Evolutionary conservation across 2,797 vertebrate species (phyloP), one percentile per base, ranked within the genome.

Genomic region (Nyctalus aviator): DNA sequence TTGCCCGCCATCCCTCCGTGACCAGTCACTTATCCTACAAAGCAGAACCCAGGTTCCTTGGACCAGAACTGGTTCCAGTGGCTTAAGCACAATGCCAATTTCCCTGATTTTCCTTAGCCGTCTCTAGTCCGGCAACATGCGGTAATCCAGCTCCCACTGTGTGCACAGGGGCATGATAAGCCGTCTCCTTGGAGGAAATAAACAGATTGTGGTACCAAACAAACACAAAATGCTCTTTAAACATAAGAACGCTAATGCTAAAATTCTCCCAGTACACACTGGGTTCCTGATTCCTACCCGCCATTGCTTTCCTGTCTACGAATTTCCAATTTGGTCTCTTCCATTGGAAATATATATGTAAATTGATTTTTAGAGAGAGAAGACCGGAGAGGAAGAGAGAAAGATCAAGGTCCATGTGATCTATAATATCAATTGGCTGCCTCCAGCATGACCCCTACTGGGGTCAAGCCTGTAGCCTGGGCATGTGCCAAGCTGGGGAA

Each of bases 1-100:
- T 35, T 25, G 21, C 2, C 48, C 30, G 46, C 66, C 23, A 2
- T 37, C 5, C 7, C 0, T 10, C 12, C 1, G 0, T 13, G 8
- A 85, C 25, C 0, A 2, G n/a, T 73, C 41, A 9, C 25, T 75
- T 41, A 64, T 15, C 68, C 50, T 23, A 32, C 69, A 71, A 35
- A 66, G 50, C 18, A 62, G 79, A 77, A 64, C 5, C 7, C 21
- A 41, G 6, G 21, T 62, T 87, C 66, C 69, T 48, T 73, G 21
- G n/a, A 8, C 21, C 20, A 46, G 79, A 88, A 55, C 44, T 90
- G 0, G 9, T 81, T 72, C 62, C 41, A 17, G 13, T 17, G 44
- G 46, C 37, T 88, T 12, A 68, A n/a, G 30, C n/a, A 79, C n/a
- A 21, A 14, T 37, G 30, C 41, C 46, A 27, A 0, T 30, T 64